A percentile compares a stretch with the other conserved stretches of the same genome.
Conservation (phyloP, 2,797 vertebrate genomes). For the Melanotaenia boesemani region DNA sequence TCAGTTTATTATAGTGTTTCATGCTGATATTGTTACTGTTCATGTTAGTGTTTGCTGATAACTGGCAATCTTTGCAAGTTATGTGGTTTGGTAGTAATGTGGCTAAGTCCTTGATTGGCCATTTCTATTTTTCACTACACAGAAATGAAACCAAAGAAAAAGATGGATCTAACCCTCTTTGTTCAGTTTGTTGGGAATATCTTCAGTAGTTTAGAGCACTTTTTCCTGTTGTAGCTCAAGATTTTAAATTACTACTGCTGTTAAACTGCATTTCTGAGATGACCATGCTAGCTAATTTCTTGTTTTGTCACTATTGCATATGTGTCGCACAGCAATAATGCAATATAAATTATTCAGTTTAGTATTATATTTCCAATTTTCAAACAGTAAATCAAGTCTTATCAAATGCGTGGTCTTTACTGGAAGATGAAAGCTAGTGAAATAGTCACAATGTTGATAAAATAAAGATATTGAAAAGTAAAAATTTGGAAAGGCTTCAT, state of each 20-base stretch:
- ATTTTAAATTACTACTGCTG: neutral
- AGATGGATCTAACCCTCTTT: too few relatives aligned
- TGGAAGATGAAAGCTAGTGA: neutral
- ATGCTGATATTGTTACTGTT: too few relatives aligned
- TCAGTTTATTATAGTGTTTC: too few relatives aligned
- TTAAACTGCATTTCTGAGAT: neutral
- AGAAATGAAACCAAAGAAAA: too few relatives aligned
- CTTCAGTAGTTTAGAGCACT: too few relatives aligned
- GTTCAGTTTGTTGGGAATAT: too few relatives aligned
- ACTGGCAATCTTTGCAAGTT: too few relatives aligned
- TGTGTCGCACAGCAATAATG: conserved; percentile 8
- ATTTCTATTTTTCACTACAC: too few relatives aligned
- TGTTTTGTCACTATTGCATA: conserved; percentile 4
- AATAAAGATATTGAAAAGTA: neutral
- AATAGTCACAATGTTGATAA: neutral
- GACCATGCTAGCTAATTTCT: conserved; percentile 15
- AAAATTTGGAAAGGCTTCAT: conserved; percentile 11
- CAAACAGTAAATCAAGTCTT: conserved; percentile 27
- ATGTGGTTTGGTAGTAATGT: too few relatives aligned
- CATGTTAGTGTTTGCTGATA: too few relatives aligned
- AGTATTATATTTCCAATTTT: conserved; percentile 24
- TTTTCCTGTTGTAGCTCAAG: too few relatives aligned
- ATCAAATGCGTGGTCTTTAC: conserved; percentile 1
- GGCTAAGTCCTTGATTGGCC: too few relatives aligned
- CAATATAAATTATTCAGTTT: conserved; percentile 31